Conservation (phyloP, 2,888 invertebrate genomes). For the Dusona sp. region DNA sequence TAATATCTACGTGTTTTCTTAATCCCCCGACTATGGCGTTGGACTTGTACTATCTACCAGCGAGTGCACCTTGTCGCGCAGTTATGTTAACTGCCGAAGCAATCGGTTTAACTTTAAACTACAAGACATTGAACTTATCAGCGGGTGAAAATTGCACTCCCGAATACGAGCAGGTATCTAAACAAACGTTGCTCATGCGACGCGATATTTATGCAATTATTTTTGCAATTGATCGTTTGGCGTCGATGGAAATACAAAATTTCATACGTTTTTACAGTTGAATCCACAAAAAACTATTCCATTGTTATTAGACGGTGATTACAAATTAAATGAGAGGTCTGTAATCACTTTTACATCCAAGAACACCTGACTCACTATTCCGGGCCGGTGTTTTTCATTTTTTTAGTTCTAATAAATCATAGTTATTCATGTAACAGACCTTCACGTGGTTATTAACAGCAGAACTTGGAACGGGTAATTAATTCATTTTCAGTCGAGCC, state of each 20-base stretch:
- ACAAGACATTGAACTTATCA: conserved; percentile 79
- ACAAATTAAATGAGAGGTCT: conserved; percentile 80
- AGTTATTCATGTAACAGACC: background rate
- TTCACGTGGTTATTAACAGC: background rate
- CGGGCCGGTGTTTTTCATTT: background rate
- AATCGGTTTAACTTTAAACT: conserved; percentile 81
- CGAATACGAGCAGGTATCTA: conserved; percentile 82
- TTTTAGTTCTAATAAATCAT: background rate
- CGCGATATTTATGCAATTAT: background rate
- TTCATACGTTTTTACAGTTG: conserved; percentile 72
- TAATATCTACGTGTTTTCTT: background rate
- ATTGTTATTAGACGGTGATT: conserved; percentile 80
- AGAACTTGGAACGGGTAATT: conserved; percentile 18
- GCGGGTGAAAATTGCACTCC: conserved; percentile 82
- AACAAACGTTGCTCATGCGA: background rate
- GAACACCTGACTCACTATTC: background rate
- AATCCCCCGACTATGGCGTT: conserved; percentile 73
- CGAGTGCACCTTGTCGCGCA: conserved; percentile 82
- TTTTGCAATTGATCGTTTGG: background rate
- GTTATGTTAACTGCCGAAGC: conserved; percentile 83
- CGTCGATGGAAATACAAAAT: background rate
- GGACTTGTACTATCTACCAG: conserved; percentile 79
- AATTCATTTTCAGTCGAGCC: conserved; percentile 82
- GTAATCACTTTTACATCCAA: conserved; percentile 32
- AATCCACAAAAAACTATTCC: conserved; percentile 80